Evolutionary conservation across 2,797 vertebrate genomes (phyloP).

Genomic region (Diplodus sargus): DNA sequence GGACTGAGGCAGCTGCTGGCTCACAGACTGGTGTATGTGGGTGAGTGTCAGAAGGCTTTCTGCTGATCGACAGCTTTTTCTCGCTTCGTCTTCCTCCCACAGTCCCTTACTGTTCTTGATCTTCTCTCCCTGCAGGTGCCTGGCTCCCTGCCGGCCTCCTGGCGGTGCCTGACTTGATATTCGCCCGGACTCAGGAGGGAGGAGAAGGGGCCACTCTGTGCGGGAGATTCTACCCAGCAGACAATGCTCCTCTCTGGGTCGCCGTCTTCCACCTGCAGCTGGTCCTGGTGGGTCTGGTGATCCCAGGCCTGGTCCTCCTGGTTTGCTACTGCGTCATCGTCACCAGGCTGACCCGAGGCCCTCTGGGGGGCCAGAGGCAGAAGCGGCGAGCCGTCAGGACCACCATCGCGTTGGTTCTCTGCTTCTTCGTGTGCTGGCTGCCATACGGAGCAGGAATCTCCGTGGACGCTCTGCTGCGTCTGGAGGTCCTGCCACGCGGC

Average conservation of each 20-base stretch:
- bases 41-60: conserved; percentile 79
- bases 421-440: conserved; percentile 98
- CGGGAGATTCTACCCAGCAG: conserved; percentile 90
- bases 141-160: conserved; percentile 91
- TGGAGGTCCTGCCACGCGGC: conserved; percentile 88
- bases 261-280: conserved; percentile 94
- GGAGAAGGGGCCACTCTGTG: conserved; percentile 86
- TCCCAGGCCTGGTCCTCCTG: conserved; percentile 94
- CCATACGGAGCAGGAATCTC: conserved; percentile 93
- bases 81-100: neutral
- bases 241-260: conserved; percentile 83
- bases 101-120: conserved; percentile 1
- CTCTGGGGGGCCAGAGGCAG: conserved; percentile 94
- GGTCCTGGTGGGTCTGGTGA: conserved; percentile 92
- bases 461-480: conserved; percentile 90
- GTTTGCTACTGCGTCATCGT: conserved; percentile 97
- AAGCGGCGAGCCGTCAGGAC: conserved; percentile 96
- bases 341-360: conserved; percentile 91
- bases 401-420: conserved; percentile 93
- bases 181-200: conserved; percentile 85
- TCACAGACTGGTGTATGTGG: conserved; percentile 92
- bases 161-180: conserved; percentile 94
- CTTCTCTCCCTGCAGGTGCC: conserved; percentile 63
- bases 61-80: neutral
- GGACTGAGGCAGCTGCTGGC: conserved; percentile 92